These are phyloP conservation scores for Perognathus longimembris DNA, from an alignment of 2,113 vertebrate species.

Conservation along the genomic window DNA sequence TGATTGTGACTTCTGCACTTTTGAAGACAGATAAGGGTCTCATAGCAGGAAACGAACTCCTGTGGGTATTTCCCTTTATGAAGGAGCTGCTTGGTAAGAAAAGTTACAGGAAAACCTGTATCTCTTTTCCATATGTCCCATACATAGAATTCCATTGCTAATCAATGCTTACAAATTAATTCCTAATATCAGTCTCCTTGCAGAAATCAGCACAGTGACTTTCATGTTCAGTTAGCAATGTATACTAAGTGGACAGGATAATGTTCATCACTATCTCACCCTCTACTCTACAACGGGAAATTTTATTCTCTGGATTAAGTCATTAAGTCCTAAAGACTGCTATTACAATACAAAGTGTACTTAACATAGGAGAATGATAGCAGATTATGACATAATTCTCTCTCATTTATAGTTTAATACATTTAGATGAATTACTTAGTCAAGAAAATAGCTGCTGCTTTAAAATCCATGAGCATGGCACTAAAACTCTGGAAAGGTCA, in stretches of 20 bases:
- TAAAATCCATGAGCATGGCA: neutral
- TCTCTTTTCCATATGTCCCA: neutral
- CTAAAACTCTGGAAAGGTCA: constrained; percentile 52
- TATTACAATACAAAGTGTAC: constrained; percentile 21
- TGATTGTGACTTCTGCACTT: neutral
- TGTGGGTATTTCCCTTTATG: neutral
- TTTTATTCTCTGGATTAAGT: constrained; percentile 1
- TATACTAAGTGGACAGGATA: neutral
- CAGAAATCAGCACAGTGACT: neutral
- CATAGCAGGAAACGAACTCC: neutral
- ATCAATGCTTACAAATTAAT: neutral
- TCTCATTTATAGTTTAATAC: constrained; percentile 21
- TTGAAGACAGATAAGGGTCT: neutral
- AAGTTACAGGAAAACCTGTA: too few relatives aligned
- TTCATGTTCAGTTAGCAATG: neutral
- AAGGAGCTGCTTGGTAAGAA: neutral
- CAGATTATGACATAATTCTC: neutral
- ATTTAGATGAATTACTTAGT: constrained; percentile 30
- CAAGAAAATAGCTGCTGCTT: neutral
- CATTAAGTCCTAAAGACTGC: neutral
- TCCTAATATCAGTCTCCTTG: neutral
- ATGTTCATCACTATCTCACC: neutral
- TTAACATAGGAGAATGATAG: neutral
- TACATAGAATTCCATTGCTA: too few relatives aligned
- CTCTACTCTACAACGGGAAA: neutral